Conservation (phyloP, 2,113 vertebrate genomes). For the Dicerorhinus sumatrensis region DNA sequence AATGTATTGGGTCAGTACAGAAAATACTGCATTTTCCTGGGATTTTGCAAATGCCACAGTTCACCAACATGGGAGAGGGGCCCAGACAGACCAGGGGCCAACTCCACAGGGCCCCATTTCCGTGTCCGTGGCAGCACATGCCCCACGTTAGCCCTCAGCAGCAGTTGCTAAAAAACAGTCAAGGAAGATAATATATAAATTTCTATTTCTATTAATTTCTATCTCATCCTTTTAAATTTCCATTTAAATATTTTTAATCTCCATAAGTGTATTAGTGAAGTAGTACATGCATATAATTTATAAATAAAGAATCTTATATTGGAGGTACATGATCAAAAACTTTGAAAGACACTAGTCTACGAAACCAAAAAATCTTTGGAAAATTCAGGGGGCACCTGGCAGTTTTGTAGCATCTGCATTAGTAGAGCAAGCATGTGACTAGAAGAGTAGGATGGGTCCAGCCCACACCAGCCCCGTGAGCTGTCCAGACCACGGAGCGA, state of each 20-base stretch:
- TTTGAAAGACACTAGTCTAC: neutral
- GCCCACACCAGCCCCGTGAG: neutral
- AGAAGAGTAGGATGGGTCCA: neutral
- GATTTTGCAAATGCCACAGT: neutral
- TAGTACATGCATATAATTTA: neutral
- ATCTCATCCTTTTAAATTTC: neutral
- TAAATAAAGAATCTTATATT: neutral
- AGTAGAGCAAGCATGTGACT: neutral
- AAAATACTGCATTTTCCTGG: neutral
- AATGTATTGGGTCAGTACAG: neutral
- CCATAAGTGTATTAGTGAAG: neutral
- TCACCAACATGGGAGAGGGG: neutral
- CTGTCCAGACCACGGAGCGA: neutral
- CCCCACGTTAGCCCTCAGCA: neutral
- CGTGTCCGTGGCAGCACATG: neutral
- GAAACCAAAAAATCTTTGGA: neutral
- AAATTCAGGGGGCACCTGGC: neutral
- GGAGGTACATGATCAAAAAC: neutral
- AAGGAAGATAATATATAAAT: neutral
- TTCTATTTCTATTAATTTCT: constrained; percentile 51
- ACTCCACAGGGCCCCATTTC: neutral
- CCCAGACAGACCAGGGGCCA: neutral
- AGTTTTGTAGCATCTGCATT: neutral
- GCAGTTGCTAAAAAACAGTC: neutral
- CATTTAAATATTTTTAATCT: neutral